These are phyloP conservation scores for Troilus luridus DNA, from an alignment of 2,888 invertebrate genomes.

Conservation along the genomic window DNA sequence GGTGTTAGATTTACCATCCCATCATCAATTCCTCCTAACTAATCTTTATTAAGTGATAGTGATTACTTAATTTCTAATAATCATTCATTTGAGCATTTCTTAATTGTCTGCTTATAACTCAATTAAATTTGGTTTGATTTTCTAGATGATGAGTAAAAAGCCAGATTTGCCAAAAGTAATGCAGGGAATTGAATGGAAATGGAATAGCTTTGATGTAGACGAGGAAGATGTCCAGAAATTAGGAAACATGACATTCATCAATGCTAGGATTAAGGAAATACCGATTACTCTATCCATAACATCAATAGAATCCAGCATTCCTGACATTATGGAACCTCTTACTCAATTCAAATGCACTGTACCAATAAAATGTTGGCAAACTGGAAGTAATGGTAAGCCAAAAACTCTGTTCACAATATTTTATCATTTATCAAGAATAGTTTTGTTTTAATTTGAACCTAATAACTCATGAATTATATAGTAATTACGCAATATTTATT, in stretches of 20 bases:
- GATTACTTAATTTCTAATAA: neutral
- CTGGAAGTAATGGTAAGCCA: constrained; percentile 24
- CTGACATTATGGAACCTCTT: constrained; percentile 59
- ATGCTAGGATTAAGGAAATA: constrained; percentile 62
- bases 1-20: neutral
- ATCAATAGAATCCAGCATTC: constrained; percentile 16
- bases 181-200: constrained; percentile 59
- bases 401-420: neutral
- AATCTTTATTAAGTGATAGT: neutral
- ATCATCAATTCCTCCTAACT: neutral
- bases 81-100: neutral
- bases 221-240: constrained; percentile 61
- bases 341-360: constrained; percentile 61
- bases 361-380: constrained; percentile 57
- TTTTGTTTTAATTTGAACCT: neutral
- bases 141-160: constrained; percentile 62
- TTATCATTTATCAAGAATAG: neutral
- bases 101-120: neutral
- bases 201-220: constrained; percentile 63
- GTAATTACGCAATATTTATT: neutral
- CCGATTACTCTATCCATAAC: constrained; percentile 63
- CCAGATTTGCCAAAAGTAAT: constrained; percentile 59
- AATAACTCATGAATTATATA: neutral
- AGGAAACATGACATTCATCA: constrained; percentile 63
- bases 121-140: neutral